Conservation (phyloP, 2,797 vertebrate genomes). For the Okamejei kenojei region DNA sequence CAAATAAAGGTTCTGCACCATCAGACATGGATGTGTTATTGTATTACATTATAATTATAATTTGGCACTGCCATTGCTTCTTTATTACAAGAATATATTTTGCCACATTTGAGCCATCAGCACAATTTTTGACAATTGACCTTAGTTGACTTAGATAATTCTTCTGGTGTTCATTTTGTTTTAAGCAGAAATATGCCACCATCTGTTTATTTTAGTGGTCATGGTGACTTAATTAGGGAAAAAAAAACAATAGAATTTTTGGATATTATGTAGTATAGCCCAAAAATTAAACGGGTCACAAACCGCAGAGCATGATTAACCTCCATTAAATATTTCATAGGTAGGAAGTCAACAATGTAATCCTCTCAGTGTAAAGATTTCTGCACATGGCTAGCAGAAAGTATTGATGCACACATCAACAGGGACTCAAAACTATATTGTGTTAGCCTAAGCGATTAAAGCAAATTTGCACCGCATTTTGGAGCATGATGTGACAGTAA, state of each 20-base stretch:
- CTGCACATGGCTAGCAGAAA: no score
- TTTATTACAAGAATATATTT: not conserved
- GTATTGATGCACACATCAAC: no score
- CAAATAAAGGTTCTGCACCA: slow-evolving; percentile 25
- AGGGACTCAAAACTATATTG: no score
- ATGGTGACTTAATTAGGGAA: not conserved
- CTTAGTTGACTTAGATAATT: not conserved
- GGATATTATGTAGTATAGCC: no score
- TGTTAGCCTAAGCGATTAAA: no score
- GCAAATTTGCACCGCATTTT: no score
- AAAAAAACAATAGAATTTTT: not conserved
- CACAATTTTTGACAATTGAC: slow-evolving; percentile 2
- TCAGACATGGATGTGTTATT: slow-evolving; percentile 27
- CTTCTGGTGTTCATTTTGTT: not conserved
- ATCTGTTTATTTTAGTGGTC: not conserved
- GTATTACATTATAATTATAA: slow-evolving; percentile 26
- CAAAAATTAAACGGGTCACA: no score
- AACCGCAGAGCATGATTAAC: no score
- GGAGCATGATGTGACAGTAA: no score
- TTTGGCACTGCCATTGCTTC: not conserved
- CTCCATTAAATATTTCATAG: no score
- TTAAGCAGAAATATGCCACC: not conserved
- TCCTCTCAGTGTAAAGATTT: no score
- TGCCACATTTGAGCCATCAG: not conserved
- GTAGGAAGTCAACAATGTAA: no score